phyloP scores from a whole-genome alignment of 2,113 vertebrate species.

The Illadopsis cleaveri region DNA sequence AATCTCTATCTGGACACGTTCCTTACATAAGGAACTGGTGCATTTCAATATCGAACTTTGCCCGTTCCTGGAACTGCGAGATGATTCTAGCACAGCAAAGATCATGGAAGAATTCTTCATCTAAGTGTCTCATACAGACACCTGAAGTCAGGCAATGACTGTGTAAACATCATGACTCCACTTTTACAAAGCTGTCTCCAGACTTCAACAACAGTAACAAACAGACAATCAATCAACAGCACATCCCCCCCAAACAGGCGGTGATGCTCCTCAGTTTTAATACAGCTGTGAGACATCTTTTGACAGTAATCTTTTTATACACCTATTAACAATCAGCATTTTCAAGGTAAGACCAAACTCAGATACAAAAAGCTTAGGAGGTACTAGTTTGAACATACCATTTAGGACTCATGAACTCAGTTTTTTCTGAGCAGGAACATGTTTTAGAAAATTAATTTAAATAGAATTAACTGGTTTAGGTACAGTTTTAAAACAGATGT shows the following conservation, averaged over 20 bases:
- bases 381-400: background rate
- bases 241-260: fast-evolving
- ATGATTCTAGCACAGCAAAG: background rate
- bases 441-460: background rate
- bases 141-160: background rate
- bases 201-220: background rate
- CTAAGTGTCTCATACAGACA: background rate
- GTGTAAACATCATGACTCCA: background rate
- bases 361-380: background rate
- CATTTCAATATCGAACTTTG: background rate
- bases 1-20: background rate
- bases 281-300: background rate
- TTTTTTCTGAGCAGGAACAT: background rate
- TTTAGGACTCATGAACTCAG: background rate
- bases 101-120: background rate
- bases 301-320: background rate
- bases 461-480: background rate
- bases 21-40: background rate
- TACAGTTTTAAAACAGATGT: background rate
- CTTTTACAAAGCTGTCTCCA: background rate
- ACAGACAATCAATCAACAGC: background rate
- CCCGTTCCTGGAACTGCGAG: background rate
- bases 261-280: background rate
- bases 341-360: background rate
- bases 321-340: background rate